phyloP scores from a whole-genome alignment of 92 coral and sea anemone genomes.

The Epizoanthus scotinus region DNA sequence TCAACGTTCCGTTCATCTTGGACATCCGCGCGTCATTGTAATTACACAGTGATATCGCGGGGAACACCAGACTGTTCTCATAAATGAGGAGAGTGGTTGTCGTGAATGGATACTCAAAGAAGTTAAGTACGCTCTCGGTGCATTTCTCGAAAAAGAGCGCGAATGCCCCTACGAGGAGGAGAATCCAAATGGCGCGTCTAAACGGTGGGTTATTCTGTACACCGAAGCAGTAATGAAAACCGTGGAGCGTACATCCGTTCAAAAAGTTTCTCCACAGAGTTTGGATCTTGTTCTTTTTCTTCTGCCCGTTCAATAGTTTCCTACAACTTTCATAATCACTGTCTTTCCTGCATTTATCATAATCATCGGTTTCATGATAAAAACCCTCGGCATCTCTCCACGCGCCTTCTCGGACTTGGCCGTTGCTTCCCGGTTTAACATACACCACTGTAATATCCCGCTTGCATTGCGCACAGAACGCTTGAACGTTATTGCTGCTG shows the following conservation, averaged over 20 bases:
- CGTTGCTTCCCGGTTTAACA: slow-evolving; percentile 80
- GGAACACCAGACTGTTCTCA: slow-evolving; percentile 70
- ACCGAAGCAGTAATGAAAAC: slow-evolving; percentile 84
- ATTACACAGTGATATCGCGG: slow-evolving; percentile 81
- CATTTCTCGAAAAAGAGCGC: slow-evolving; percentile 85
- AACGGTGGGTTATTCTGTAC: slow-evolving; percentile 71
- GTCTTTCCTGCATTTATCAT: slow-evolving; percentile 83
- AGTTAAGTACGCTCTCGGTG: slow-evolving; percentile 70
- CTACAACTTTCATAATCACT: slow-evolving; percentile 81
- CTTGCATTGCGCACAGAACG: slow-evolving; percentile 89
- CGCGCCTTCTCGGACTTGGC: slow-evolving; percentile 65
- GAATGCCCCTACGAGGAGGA: slow-evolving; percentile 75
- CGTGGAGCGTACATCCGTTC: slow-evolving; percentile 78
- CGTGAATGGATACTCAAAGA: slow-evolving; percentile 81
- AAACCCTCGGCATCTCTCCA: slow-evolving; percentile 52
- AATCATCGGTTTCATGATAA: slow-evolving; percentile 67
- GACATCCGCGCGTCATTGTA: slow-evolving; percentile 86
- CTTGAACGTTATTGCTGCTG: slow-evolving; percentile 63
- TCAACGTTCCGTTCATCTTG: slow-evolving; percentile 78
- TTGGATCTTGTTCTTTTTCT: slow-evolving; percentile 69
- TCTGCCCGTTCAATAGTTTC: slow-evolving; percentile 68
- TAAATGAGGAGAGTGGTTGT: slow-evolving; percentile 81
- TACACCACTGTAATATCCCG: slow-evolving; percentile 87
- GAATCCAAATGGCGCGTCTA: slow-evolving; percentile 71
- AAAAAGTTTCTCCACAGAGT: slow-evolving; percentile 73